A percentile compares a stretch with the other conserved stretches of the same genome.
phyloP scores from a whole-genome alignment of 2,888 invertebrate genomes.

The Caenorhabditis japonica region DNA sequence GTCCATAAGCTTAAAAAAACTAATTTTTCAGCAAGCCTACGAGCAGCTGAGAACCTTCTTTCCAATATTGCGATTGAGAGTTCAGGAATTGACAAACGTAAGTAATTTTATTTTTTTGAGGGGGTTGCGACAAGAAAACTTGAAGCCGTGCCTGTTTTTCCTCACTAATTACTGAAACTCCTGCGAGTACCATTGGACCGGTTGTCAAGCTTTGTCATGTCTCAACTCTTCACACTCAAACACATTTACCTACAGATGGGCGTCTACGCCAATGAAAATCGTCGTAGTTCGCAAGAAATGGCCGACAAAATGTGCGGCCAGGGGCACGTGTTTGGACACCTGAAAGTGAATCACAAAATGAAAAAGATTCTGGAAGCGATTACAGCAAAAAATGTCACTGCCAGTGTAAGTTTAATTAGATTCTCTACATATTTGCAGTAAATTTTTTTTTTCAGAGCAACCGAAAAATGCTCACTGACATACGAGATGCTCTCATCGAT shows the following conservation, averaged over 20 bases:
- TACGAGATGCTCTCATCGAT: constrained; percentile 1
- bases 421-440: background rate
- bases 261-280: constrained; percentile 8
- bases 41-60: constrained; percentile 35
- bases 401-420: background rate
- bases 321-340: constrained; percentile 11
- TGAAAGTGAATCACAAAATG: constrained; percentile 11
- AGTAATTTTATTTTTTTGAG: too few relatives aligned
- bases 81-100: constrained; percentile 31
- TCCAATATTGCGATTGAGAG: constrained; percentile 16
- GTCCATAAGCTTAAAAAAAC: too few relatives aligned
- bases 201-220: background rate
- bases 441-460: constrained; percentile 8
- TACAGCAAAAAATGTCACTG: background rate
- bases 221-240: background rate
- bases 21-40: constrained; percentile 43
- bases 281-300: constrained; percentile 12
- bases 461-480: constrained; percentile 16
- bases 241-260: constrained; percentile 7
- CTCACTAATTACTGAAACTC: too few relatives aligned
- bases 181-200: too few relatives aligned
- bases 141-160: too few relatives aligned
- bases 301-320: constrained; percentile 25
- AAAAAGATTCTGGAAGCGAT: constrained; percentile 16
- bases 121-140: too few relatives aligned